Percentiles rank a stretch among this genome's conserved stretches.
Evolutionary conservation across 2,888 invertebrate genomes (phyloP).

Genomic region (Polydrusus pterygomalis): DNA sequence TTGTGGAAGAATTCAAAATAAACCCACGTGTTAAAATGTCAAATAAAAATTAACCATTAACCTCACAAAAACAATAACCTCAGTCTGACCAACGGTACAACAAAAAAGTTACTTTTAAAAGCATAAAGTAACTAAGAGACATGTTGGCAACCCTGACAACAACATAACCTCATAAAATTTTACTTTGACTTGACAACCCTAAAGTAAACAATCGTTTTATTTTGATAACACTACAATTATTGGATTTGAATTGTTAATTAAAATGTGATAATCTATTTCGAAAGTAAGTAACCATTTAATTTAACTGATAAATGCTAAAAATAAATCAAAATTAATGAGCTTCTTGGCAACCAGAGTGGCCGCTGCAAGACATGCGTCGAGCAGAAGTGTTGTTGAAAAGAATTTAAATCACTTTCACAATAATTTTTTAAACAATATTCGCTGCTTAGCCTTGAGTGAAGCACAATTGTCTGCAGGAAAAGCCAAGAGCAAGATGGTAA

Average conservation of each 20-base stretch:
- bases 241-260: neutral
- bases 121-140: neutral
- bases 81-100: neutral
- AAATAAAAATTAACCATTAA: neutral
- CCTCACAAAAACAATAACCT: no score
- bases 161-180: neutral
- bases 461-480: constrained; percentile 50
- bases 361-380: constrained; percentile 35
- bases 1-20: neutral
- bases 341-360: constrained; percentile 6
- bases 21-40: constrained; percentile 7
- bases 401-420: constrained; percentile 41
- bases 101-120: neutral
- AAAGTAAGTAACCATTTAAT: neutral
- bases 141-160: neutral
- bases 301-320: constrained; percentile 15
- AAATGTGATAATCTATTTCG: constrained; percentile 29
- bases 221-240: neutral
- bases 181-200: neutral
- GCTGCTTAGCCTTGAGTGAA: constrained; percentile 53
- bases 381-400: constrained; percentile 5
- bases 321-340: constrained; percentile 19
- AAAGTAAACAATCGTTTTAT: neutral
- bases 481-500: constrained; percentile 60
- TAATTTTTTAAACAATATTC: constrained; percentile 31